Evolutionary conservation across 2,888 invertebrate genomes (phyloP).

Genomic region (Drosophila acutilabella): DNA sequence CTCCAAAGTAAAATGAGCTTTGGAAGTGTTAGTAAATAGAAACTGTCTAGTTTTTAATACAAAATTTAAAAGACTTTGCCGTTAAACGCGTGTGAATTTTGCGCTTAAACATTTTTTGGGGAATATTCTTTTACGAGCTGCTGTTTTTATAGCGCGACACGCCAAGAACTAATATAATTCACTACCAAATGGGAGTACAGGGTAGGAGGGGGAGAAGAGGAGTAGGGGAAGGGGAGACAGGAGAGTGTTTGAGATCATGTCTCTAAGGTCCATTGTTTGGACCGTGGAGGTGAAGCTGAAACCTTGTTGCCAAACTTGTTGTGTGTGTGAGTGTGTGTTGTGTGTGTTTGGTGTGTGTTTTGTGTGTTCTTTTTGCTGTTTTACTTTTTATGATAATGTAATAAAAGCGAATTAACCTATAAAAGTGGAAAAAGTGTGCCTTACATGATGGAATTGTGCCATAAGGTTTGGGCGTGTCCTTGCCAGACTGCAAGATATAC

Average conservation of each 20-base stretch:
- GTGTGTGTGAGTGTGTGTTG: conserved; percentile 37
- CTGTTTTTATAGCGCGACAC: conserved; percentile 66
- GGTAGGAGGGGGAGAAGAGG: neutral
- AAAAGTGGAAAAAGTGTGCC: conserved; percentile 79
- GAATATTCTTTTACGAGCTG: conserved; percentile 64
- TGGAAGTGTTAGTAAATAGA: neutral
- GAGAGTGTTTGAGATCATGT: conserved; percentile 6
- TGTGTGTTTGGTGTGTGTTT: conserved; percentile 8
- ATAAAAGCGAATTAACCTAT: conserved; percentile 84
- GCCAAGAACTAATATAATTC: conserved; percentile 24
- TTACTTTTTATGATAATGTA: conserved; percentile 81
- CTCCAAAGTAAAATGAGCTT: neutral
- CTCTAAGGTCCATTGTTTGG: conserved; percentile 22
- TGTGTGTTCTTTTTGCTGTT: conserved; percentile 20
- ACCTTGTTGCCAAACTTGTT: conserved; percentile 53
- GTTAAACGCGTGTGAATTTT: conserved; percentile 16
- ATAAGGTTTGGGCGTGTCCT: conserved; percentile 80
- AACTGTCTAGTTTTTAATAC: neutral
- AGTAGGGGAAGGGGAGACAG: neutral
- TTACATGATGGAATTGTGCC: conserved; percentile 77
- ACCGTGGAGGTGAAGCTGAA: conserved; percentile 42
- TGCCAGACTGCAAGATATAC: conserved; percentile 50
- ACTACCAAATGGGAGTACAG: neutral
- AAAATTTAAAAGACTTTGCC: conserved; percentile 33
- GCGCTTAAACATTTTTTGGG: conserved; percentile 28